A percentile compares a stretch with the other conserved stretches of the same genome.
Conservation (phyloP, 2,113 vertebrate species). For the Crotalus helleri region DNA sequence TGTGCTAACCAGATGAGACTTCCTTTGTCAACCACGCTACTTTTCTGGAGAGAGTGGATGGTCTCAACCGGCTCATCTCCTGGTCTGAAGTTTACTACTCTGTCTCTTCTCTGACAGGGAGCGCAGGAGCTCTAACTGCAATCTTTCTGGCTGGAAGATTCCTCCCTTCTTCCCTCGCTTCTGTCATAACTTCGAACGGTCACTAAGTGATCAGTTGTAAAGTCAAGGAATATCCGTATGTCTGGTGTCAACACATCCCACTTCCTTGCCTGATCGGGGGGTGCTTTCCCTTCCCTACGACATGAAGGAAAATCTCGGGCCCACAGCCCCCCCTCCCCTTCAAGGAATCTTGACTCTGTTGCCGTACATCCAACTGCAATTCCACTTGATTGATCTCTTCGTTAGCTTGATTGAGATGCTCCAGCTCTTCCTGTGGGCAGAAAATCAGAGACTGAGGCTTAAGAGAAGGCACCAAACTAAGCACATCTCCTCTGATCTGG, state of each 20-base stretch:
- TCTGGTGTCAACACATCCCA: background rate
- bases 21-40: background rate
- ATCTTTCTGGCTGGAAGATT: background rate
- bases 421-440: constrained; percentile 81
- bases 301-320: background rate
- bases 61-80: background rate
- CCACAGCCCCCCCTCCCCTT: background rate
- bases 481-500: background rate
- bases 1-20: background rate
- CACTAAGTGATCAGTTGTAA: background rate
- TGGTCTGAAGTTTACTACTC: background rate
- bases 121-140: no score
- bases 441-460: background rate
- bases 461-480: background rate
- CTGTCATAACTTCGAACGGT: background rate
- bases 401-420: constrained; percentile 89
- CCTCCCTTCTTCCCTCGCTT: background rate
- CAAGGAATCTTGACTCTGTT: background rate
- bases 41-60: background rate
- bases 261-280: background rate
- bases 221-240: background rate
- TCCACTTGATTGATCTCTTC: constrained; percentile 90
- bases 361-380: constrained; percentile 78
- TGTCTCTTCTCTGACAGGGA: background rate
- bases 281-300: background rate